Evolutionary conservation across 2,888 invertebrate species (phyloP).

Genomic region (Lamellibrachia columna): DNA sequence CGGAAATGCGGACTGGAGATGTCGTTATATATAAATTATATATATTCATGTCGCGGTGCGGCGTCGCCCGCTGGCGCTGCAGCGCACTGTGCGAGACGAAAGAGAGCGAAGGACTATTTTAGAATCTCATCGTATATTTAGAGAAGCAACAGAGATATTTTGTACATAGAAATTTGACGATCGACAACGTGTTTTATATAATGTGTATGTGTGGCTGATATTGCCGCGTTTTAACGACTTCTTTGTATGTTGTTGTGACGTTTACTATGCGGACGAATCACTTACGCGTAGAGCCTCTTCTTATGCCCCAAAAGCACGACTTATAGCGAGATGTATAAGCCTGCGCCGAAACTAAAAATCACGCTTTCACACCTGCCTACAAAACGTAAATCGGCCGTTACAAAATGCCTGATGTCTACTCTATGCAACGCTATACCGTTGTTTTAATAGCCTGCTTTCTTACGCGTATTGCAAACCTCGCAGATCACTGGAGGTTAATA

Average conservation of each 20-base stretch:
- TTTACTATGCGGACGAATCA: background rate
- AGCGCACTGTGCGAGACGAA: background rate
- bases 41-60: background rate
- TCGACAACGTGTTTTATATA: background rate
- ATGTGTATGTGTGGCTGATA: background rate
- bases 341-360: background rate
- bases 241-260: conserved; percentile 5
- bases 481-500: background rate
- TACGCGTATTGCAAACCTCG: background rate
- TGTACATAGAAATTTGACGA: conserved; percentile 6
- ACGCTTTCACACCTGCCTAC: conserved; percentile 3
- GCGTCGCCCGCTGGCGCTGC: background rate
- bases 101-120: conserved; percentile 9
- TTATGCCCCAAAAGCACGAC: background rate
- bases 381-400: background rate
- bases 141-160: conserved; percentile 12
- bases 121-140: conserved; percentile 10
- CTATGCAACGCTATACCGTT: conserved; percentile 4
- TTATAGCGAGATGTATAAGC: background rate
- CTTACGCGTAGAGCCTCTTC: conserved; percentile 12
- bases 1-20: background rate
- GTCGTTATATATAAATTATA: conserved; percentile 3
- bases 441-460: background rate
- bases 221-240: conserved; percentile 5
- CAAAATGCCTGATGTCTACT: background rate